Conservation (phyloP, 1,140 invertebrate genomes). For the Penaeus indicus region DNA sequence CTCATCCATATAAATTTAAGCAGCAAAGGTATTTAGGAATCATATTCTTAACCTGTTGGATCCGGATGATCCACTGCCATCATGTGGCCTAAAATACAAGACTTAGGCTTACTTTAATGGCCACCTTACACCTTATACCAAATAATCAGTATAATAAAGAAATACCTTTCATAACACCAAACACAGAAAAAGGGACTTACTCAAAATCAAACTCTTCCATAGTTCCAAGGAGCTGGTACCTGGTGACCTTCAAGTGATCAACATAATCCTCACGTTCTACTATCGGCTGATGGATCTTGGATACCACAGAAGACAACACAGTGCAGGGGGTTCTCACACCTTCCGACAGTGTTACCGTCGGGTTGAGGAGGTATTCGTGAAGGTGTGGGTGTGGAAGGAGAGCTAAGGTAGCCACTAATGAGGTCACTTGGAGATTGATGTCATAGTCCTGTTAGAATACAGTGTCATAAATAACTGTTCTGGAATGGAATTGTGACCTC, state of each 20-base stretch:
- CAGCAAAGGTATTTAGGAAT: too few relatives aligned
- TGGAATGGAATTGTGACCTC: background rate
- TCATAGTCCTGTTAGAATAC: slow-evolving; percentile 77
- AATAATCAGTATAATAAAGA: background rate
- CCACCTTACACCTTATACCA: too few relatives aligned
- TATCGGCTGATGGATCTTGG: slow-evolving; percentile 74
- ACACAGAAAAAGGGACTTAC: slow-evolving; percentile 40
- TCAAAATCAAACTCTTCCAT: slow-evolving; percentile 71
- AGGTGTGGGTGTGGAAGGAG: slow-evolving; percentile 83
- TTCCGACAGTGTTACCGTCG: slow-evolving; percentile 76
- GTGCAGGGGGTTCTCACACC: slow-evolving; percentile 78
- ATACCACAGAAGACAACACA: slow-evolving; percentile 77
- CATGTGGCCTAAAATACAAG: too few relatives aligned
- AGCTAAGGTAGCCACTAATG: slow-evolving; percentile 81
- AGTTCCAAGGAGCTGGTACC: slow-evolving; percentile 77
- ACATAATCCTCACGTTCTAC: slow-evolving; percentile 76
- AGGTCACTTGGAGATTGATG: slow-evolving; percentile 84
- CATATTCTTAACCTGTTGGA: too few relatives aligned
- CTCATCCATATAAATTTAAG: too few relatives aligned
- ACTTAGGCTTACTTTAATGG: too few relatives aligned
- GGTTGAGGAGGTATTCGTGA: slow-evolving; percentile 85
- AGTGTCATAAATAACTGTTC: background rate
- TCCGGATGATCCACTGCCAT: too few relatives aligned
- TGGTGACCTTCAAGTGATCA: slow-evolving; percentile 76
- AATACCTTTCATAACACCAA: background rate